phyloP scores from a whole-genome alignment of 2,888 invertebrate species.

The Synergus laeviventris region DNA sequence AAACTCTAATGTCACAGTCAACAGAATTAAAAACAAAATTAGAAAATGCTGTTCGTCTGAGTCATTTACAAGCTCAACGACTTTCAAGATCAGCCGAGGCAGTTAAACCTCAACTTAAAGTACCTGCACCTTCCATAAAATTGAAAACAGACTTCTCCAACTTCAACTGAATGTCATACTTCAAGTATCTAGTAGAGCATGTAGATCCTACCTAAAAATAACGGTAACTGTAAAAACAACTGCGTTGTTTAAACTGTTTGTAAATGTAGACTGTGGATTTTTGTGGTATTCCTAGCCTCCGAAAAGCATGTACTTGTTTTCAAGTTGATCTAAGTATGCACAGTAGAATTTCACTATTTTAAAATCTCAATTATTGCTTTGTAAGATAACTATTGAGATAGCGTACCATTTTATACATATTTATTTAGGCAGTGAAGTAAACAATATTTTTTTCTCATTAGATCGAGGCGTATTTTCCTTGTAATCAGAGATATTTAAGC shows the following conservation, averaged over 20 bases:
- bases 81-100: conserved; percentile 73
- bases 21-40: conserved; percentile 87
- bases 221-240: background rate
- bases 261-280: background rate
- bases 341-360: background rate
- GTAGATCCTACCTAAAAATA: background rate
- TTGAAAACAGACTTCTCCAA: conserved; percentile 97
- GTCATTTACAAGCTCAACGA: conserved; percentile 79
- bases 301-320: background rate
- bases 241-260: background rate
- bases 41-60: conserved; percentile 89
- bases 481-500: background rate
- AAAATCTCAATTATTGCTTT: background rate
- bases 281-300: background rate
- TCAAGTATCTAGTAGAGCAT: background rate
- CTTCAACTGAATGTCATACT: conserved; percentile 79
- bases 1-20: conserved; percentile 91
- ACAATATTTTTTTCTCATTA: background rate
- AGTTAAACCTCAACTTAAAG: conserved; percentile 70
- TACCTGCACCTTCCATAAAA: conserved; percentile 86
- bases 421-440: background rate
- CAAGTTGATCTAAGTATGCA: background rate
- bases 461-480: background rate
- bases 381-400: background rate
- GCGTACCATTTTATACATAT: background rate